Conservation (phyloP, 2,797 vertebrate species). For the Aselliscus stoliczkanus region DNA sequence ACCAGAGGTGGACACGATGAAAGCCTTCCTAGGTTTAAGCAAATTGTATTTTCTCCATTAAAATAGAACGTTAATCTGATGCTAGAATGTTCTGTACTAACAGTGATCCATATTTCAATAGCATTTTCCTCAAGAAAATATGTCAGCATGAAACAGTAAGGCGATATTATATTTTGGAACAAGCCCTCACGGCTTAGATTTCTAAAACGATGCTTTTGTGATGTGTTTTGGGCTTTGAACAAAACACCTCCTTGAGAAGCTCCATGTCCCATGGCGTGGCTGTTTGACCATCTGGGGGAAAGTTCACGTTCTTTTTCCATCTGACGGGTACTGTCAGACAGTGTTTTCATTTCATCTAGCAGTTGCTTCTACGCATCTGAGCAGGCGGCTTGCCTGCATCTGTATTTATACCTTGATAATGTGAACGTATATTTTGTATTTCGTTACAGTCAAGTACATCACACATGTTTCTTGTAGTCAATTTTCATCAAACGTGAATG, state of each 20-base stretch:
- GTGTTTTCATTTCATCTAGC: background rate
- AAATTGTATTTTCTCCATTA: background rate
- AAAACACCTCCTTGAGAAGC: background rate
- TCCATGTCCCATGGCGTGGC: background rate
- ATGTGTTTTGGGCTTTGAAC: background rate
- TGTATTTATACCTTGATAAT: background rate
- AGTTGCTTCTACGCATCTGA: background rate
- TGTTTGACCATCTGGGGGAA: background rate
- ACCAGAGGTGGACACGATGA: fast-evolving
- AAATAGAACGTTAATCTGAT: background rate
- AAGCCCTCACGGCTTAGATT: background rate
- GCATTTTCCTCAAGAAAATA: slow-evolving; percentile 5
- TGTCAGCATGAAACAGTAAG: background rate
- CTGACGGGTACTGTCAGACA: background rate
- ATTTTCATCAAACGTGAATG: slow-evolving; percentile 12
- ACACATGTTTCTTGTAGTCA: background rate
- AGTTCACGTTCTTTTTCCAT: background rate
- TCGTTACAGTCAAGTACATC: background rate
- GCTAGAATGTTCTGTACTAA: background rate
- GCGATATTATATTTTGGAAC: background rate
- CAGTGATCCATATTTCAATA: background rate
- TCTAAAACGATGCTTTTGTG: background rate
- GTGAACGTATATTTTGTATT: background rate
- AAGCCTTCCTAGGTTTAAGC: background rate
- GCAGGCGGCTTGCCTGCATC: background rate